Evolutionary conservation across 2,888 invertebrate species (phyloP).

Genomic region (Hyposoter didymator): DNA sequence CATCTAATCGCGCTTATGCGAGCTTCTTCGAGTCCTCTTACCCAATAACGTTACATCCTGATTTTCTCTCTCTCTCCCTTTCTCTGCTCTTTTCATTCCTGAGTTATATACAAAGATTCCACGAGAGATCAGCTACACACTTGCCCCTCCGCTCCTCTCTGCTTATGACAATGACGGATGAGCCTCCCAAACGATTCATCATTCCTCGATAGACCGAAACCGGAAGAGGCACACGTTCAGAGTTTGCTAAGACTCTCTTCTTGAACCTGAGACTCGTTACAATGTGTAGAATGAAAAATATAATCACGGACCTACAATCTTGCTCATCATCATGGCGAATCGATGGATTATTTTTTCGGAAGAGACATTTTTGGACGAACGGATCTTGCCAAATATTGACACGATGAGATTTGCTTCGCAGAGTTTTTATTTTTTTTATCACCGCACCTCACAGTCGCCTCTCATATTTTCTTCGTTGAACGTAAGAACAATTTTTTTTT

Average conservation of each 20-base stretch:
- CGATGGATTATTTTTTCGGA: neutral
- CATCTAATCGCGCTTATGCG: constrained; percentile 33
- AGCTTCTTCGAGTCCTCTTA: constrained; percentile 24
- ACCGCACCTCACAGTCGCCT: neutral
- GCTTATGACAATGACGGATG: constrained; percentile 79
- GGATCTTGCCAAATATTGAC: neutral
- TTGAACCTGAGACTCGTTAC: neutral
- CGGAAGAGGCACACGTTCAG: constrained; percentile 19
- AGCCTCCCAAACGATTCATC: constrained; percentile 74
- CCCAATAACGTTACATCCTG: constrained; percentile 22
- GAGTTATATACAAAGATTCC: constrained; percentile 13
- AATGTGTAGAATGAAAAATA: neutral
- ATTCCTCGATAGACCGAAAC: constrained; percentile 68
- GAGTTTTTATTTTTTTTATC: neutral
- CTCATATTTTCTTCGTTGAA: neutral
- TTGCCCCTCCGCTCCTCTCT: constrained; percentile 51
- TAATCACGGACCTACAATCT: neutral
- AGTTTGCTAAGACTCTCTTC: neutral
- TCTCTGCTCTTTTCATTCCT: neutral
- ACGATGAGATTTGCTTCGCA: neutral
- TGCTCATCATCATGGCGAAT: neutral
- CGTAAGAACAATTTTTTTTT: no score
- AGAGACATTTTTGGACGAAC: neutral
- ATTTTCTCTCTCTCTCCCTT: neutral
- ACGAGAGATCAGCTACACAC: constrained; percentile 26